Base-by-base conservation (phyloP, 2,113 vertebrate species). In the Anoplopoma fimbria region DNA sequence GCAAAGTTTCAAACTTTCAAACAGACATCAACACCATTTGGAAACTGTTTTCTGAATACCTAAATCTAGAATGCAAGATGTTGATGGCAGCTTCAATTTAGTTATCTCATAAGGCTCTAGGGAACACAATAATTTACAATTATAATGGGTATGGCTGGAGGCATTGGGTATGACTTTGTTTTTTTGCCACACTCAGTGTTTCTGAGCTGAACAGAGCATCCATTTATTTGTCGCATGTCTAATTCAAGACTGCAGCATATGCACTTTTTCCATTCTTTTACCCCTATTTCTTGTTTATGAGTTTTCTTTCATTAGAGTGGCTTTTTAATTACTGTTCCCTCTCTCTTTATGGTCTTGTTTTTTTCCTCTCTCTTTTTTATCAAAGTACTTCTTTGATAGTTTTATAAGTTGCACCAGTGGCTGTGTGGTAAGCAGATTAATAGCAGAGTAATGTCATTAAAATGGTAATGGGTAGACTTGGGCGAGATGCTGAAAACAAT, bases 391-490 rank as follows among this genome's bases (percentile, higher is more conserved):
- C 82, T 88, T 91, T 93, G 90, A 90, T 93, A 93, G 93, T 93
- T 93, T 89, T 91, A 89, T 90, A 93, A 92, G 90, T 93, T 93
- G 88, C 87, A 91, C 88, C 88, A 82, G 83, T 90, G 92, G 88
- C 89, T 91, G 83, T 87, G 89, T 80, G 84, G 86, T 90, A 87
- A 90, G 90, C 91, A 94, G 91, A 94, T 94, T 93, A 93, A 94
- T 93, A 94, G 92, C 80, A 85, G 81, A 87, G 90, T 91, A 93
- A 94, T 93, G 90, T 77, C 92, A 93, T 94, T 93, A 94, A 94
- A 94, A 94, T 94, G 93, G 89, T 93, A 94, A 94, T 94, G 83
- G 86, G 87, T 89, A 85, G 92, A 89, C 92, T 92, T 91, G 91
- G 88, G 87, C 84, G 79, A 93, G 91, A 93, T 92, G 92, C 91